Evolutionary conservation across 2,888 invertebrate genomes (phyloP).

Genomic region (Acanthococcus lagerstroemiae): DNA sequence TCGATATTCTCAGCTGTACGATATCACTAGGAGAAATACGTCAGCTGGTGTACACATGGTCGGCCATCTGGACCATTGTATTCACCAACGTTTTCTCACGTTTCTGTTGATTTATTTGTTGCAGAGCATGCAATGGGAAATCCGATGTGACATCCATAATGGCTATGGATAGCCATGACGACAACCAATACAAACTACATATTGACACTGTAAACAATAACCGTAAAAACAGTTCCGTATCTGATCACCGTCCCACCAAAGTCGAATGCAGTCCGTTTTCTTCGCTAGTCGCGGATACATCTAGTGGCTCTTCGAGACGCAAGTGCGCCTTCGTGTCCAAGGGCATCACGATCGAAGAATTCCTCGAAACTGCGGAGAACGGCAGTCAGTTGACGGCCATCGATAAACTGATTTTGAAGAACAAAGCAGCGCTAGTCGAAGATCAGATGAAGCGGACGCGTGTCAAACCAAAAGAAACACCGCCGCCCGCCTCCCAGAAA

Average conservation of each 20-base stretch:
- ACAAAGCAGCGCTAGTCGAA: constrained; percentile 3
- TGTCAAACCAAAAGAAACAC: not conserved
- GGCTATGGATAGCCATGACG: constrained; percentile 28
- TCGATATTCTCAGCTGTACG: not conserved
- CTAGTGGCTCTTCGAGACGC: constrained; percentile 13
- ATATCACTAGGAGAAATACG: not conserved
- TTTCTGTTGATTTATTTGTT: constrained; percentile 1
- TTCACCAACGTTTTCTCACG: not conserved
- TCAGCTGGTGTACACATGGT: no score
- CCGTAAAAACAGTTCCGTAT: not conserved
- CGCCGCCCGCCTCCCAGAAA: not conserved
- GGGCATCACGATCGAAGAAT: constrained; percentile 12
- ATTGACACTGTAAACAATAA: constrained; percentile 21
- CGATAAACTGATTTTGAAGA: constrained; percentile 21
- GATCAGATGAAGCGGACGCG: constrained; percentile 13
- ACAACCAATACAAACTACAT: constrained; percentile 14
- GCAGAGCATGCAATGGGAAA: constrained; percentile 24
- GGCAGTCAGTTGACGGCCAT: not conserved
- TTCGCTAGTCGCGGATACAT: not conserved
- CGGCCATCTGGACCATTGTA: no score
- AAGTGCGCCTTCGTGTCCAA: constrained; percentile 4
- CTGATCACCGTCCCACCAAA: not conserved
- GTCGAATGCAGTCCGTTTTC: constrained; percentile 1
- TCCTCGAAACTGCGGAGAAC: not conserved
- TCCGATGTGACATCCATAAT: constrained; percentile 17